Evolutionary conservation across 2,113 vertebrate species (phyloP).

Genomic region (Hippocampus comes): DNA sequence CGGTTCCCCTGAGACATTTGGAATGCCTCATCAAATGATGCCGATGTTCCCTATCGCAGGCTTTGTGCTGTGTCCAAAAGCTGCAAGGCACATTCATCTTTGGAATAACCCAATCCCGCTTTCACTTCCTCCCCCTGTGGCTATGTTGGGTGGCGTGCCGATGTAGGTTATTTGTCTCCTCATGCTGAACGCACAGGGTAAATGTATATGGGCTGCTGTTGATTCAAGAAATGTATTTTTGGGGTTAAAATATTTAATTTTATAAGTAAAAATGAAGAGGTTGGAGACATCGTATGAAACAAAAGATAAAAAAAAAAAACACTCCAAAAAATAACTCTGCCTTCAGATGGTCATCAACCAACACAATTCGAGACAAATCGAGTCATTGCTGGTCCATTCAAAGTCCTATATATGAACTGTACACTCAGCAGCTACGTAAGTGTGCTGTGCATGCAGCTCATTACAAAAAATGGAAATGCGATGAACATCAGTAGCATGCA

Average conservation of each 20-base stretch:
- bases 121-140: conserved; percentile 55
- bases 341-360: conserved; percentile 25
- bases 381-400: conserved; percentile 42
- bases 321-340: conserved; percentile 16
- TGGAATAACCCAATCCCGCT: conserved; percentile 72
- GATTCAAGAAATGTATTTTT: background rate
- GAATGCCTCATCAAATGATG: conserved; percentile 76
- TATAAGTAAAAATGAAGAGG: background rate
- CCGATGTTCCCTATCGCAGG: conserved; percentile 72
- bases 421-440: conserved; percentile 19
- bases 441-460: conserved; percentile 40
- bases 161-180: conserved; percentile 70
- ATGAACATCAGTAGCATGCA: conserved; percentile 67
- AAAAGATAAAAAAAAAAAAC: background rate
- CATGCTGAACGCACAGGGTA: conserved; percentile 53
- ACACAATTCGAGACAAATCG: conserved; percentile 26
- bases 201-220: conserved; percentile 46
- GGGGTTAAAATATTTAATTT: background rate
- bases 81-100: conserved; percentile 73
- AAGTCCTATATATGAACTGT: conserved; percentile 31
- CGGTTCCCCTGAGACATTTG: conserved; percentile 64
- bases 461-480: conserved; percentile 63
- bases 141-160: conserved; percentile 60
- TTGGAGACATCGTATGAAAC: background rate
- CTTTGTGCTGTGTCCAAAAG: conserved; percentile 76